phyloP scores from a whole-genome alignment of 2,113 vertebrate genomes.

The Murina feae region DNA sequence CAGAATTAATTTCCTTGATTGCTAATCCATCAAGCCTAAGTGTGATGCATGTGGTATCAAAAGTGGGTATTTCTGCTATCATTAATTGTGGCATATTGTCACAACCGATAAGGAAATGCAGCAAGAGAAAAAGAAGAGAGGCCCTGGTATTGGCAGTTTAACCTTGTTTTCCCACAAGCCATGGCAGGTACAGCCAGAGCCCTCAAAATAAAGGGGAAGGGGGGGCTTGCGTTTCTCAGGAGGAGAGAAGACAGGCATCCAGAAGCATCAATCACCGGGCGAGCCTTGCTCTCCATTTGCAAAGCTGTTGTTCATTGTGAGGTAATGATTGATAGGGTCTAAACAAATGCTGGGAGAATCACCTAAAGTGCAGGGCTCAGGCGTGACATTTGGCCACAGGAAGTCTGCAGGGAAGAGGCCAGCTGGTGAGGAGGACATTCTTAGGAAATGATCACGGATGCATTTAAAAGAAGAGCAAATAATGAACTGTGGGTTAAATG shows the following conservation, averaged over 20 bases:
- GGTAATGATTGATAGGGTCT: conserved; percentile 77
- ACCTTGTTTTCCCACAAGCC: conserved; percentile 70
- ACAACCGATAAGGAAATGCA: conserved; percentile 82
- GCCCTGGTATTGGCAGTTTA: conserved; percentile 73
- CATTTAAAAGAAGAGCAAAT: conserved; percentile 75
- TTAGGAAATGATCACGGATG: conserved; percentile 73
- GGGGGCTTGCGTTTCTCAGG: conserved; percentile 8
- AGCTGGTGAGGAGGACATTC: conserved; percentile 44
- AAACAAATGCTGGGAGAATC: conserved; percentile 72
- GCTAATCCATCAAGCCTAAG: conserved; percentile 85
- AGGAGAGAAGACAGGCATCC: conserved; percentile 52
- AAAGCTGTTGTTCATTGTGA: conserved; percentile 73
- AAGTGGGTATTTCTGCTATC: conserved; percentile 82
- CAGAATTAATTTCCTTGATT: conserved; percentile 86
- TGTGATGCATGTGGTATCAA: conserved; percentile 84
- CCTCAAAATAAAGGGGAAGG: conserved; percentile 55
- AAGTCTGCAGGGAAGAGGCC: conserved; percentile 59
- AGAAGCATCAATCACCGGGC: conserved; percentile 75
- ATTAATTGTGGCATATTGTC: conserved; percentile 85
- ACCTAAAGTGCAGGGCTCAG: conserved; percentile 46
- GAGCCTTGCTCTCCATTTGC: conserved; percentile 74
- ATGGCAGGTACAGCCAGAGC: conserved; percentile 64
- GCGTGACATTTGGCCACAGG: conserved; percentile 59
- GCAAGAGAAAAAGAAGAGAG: conserved; percentile 77
- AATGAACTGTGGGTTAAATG: conserved; percentile 71